Evolutionary conservation across 2,797 vertebrate genomes (phyloP).

Genomic region (Xenops minutus): DNA sequence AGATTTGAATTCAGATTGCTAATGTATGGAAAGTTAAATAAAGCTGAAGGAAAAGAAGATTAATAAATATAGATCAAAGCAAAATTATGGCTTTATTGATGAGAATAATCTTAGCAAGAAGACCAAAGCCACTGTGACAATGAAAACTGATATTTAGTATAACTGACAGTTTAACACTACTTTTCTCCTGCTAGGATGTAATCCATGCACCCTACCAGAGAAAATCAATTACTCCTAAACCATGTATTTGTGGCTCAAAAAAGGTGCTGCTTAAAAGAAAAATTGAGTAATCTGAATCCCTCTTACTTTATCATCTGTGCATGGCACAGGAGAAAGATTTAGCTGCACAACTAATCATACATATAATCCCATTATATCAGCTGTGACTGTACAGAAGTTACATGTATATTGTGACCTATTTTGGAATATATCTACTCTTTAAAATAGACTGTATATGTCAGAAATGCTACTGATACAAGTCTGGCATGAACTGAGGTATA

Average conservation of each 20-base stretch:
- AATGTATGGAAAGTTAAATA: neutral
- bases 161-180: neutral
- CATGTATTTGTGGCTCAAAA: neutral
- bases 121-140: neutral
- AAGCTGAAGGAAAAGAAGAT: neutral
- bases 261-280: neutral
- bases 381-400: neutral
- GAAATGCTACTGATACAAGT: neutral
- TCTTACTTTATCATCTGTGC: neutral
- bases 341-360: neutral
- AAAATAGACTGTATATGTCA: neutral
- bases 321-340: neutral
- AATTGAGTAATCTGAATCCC: neutral
- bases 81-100: neutral
- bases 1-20: neutral
- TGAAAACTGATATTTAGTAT: neutral
- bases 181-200: neutral
- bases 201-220: neutral
- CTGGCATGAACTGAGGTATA: fast-evolving
- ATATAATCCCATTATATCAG: neutral
- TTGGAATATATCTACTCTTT: neutral
- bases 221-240: slow-evolving; percentile 27
- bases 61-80: neutral
- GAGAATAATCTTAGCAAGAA: neutral
- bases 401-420: neutral